Percentiles rank a stretch among this genome's conserved stretches.
Evolutionary conservation across 2,113 vertebrate species (phyloP).

Genomic region (Megaceryle maxima): DNA sequence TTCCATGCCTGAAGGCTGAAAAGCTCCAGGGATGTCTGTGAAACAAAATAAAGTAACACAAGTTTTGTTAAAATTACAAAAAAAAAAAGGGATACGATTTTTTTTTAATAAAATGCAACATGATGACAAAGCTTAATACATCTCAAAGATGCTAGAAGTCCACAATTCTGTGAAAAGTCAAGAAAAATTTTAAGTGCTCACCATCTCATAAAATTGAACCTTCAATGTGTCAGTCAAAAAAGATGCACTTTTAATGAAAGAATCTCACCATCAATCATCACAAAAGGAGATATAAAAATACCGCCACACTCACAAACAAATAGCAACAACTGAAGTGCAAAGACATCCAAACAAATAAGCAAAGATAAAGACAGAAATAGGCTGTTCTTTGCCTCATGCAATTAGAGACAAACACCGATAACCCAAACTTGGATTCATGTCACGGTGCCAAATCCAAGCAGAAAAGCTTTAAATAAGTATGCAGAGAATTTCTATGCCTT

Average conservation of each 20-base stretch:
- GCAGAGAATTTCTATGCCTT: conserved; percentile 37
- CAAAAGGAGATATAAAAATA: not conserved
- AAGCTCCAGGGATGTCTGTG: conserved; percentile 47
- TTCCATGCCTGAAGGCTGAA: conserved; percentile 51
- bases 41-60: conserved; percentile 49
- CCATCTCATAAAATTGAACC: not conserved
- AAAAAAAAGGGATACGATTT: not conserved
- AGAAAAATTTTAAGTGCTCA: not conserved
- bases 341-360: not conserved
- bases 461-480: conserved; percentile 33
- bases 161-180: not conserved
- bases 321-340: not conserved
- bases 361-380: conserved; percentile 37
- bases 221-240: not conserved
- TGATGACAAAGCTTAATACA: not conserved
- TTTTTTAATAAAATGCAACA: not conserved
- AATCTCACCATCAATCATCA: not conserved
- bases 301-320: not conserved
- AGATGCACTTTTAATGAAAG: not conserved
- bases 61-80: conserved; percentile 18
- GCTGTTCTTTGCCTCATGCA: not conserved
- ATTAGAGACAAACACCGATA: conserved; percentile 6
- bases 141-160: not conserved
- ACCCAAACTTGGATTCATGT: conserved; percentile 12
- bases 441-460: conserved; percentile 26